Percentiles rank a stretch among this genome's conserved stretches.
Conservation (phyloP, 2,888 invertebrate genomes). For the Diachrysia chrysitis region DNA sequence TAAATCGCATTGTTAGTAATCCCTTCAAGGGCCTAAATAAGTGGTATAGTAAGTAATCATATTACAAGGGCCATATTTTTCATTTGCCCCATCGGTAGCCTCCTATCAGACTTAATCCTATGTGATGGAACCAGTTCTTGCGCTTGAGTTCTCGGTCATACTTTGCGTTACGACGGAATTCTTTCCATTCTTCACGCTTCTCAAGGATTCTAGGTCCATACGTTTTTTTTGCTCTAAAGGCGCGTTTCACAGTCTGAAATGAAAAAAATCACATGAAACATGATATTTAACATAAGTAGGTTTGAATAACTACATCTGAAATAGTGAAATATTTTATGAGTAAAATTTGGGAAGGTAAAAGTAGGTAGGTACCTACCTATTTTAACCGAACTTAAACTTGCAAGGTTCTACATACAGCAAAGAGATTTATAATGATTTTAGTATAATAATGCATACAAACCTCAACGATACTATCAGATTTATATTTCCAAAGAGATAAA, state of each 20-base stretch:
- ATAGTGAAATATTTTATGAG: no score
- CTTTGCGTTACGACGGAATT: constrained; percentile 86
- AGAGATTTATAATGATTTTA: no score
- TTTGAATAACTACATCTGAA: no score
- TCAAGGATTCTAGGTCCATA: constrained; percentile 88
- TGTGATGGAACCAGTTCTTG: constrained; percentile 80
- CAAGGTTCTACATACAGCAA: no score
- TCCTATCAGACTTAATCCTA: constrained; percentile 74
- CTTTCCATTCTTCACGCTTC: constrained; percentile 88
- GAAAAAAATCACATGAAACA: no score
- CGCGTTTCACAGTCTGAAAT: constrained; percentile 79
- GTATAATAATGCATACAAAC: constrained; percentile 59
- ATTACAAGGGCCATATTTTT: constrained; percentile 13
- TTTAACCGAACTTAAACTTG: no score
- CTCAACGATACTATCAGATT: constrained; percentile 68
- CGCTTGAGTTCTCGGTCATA: constrained; percentile 72
- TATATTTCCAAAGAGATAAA: constrained; percentile 77
- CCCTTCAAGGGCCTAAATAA: constrained; percentile 12
- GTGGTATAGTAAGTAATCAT: constrained; percentile 46
- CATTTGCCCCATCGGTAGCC: constrained; percentile 71
- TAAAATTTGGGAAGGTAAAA: background rate
- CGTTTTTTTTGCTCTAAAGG: constrained; percentile 82
- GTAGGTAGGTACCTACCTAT: no score
- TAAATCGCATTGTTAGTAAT: no score
- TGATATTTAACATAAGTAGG: background rate